Evolutionary conservation across 2,888 invertebrate genomes (phyloP), one percentile per base, ranked within the genome.

Genomic region (Luffia ferchaultella): DNA sequence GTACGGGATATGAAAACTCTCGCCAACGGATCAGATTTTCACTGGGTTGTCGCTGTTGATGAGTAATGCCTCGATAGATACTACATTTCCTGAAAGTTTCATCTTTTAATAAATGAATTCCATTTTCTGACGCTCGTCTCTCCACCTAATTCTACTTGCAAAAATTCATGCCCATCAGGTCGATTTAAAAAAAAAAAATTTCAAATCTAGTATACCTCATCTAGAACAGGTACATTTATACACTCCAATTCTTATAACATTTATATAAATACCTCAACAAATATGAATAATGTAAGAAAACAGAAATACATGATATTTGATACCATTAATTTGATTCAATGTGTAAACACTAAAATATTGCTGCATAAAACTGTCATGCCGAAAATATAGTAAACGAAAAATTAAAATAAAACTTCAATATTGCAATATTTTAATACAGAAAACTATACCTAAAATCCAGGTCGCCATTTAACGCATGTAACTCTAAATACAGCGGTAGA

Each of bases 311-410:
- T 76, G 76, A 77, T 76, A 79, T 79, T 61, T 63, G 57, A 78
- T 78, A 77, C 67, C 76, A 77, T 77, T 73, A 75, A 74, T 67
- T 67, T 68, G 58, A 61, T 62, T 62, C 57, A 44, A 55, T 53
- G 54, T 57, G 7, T 12, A 43, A 43, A 12, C 16, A 7, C n/a
- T n/a, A n/a, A n/a, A n/a, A n/a, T n/a, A n/a, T n/a, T n/a, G n/a
- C n/a, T n/a, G n/a, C n/a, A n/a, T n/a, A n/a, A n/a, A n/a, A n/a
- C n/a, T n/a, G n/a, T n/a, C n/a, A n/a, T n/a, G n/a, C n/a, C n/a
- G n/a, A 30, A 7, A 30, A 12, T 12, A 30, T 30, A 30, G 12
- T 30, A 7, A 12, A 7, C 3, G 30, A 12, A 30, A 30, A 30
- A 30, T 12, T 30, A 3, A 30, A 30, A 30, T 7, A 30, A 7